Evolutionary conservation across 1,140 invertebrate genomes (phyloP), one percentile per base, ranked within the genome.

Genomic region (Macrotrachela quadricornifera): DNA sequence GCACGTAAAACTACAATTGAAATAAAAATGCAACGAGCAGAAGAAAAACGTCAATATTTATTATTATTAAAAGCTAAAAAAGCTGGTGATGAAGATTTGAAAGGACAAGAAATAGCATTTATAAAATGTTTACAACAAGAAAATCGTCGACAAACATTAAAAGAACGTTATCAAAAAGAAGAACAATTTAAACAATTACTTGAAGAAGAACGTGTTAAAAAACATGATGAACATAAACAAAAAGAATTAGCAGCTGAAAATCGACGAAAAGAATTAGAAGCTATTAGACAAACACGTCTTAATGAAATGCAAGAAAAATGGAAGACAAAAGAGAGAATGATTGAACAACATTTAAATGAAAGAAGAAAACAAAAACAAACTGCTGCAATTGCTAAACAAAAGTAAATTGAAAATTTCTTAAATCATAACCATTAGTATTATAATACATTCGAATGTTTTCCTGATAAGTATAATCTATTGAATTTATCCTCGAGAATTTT

Each of bases 21-120:
- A 63, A 75, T 78, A 59, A 82, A 84, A 59, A 71, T 94, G 50
- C 80, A 85, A 61, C 76, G 81, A 57, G 90, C 90, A 0, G 85
- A 86, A 50, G 85, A 90, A 62, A 94, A 92, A 63, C 74, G 90
- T 17, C 80, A 82, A 50, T 75, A 81, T 59, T 75, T 80, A 64
- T 65, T 83, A 30, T 71, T 80, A 61, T 80, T 81, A 56, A 85
- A 90, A 58, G 80, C 90, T 1, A 77, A 80, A 52, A 95, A 95
- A 68, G 90, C 90, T 2, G 87, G 94, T 60, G 90, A 95, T 61
- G 90, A 96, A 68, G 88, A 94, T 59, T 85, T 87, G 43, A 95
- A 96, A 69, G 73, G 71, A 49, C 52, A 50, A 39, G 53, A 57
- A 46, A 94, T 96, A 56, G 87, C 86, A 36, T 96, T 96, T 67